These are phyloP conservation scores for Alcedo quadribrachys DNA, from an alignment of 2,797 vertebrate genomes.

Conservation along the genomic window DNA sequence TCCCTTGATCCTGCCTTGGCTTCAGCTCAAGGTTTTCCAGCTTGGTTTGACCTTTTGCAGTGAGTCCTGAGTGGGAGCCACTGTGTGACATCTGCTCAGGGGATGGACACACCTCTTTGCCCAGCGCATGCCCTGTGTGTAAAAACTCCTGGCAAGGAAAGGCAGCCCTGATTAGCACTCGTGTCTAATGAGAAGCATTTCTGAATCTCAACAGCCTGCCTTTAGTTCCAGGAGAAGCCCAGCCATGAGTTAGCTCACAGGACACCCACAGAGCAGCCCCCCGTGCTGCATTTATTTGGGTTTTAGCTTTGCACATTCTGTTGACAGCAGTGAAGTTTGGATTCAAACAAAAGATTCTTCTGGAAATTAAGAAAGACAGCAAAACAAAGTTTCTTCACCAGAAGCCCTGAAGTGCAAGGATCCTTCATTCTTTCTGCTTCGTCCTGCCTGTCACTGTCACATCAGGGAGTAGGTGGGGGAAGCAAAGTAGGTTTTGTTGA, in stretches of 20 bases:
- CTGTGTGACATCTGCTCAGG: not conserved
- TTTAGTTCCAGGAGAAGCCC: not conserved
- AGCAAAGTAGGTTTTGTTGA: not conserved
- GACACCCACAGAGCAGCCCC: not conserved
- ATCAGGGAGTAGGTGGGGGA: not conserved
- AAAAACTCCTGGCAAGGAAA: rapidly evolving
- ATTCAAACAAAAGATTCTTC: not conserved
- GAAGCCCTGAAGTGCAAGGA: not conserved
- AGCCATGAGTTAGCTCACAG: not conserved
- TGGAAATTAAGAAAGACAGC: not conserved
- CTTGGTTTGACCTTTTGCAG: not conserved
- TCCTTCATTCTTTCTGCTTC: not conserved
- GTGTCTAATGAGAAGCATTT: rapidly evolving
- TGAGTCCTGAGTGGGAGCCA: not conserved
- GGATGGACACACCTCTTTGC: not conserved
- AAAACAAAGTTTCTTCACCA: not conserved
- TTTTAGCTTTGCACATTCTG: not conserved
- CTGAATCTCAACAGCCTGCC: rapidly evolving
- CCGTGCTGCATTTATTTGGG: not conserved
- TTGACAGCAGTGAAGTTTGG: not conserved
- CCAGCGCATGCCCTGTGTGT: not conserved
- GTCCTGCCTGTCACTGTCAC: not conserved
- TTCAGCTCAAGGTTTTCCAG: not conserved
- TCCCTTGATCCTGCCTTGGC: not conserved
- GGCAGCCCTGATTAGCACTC: not conserved